Evolutionary conservation across 2,113 vertebrate genomes (phyloP), one percentile per base, ranked within the genome.

Genomic region (Alces alces): DNA sequence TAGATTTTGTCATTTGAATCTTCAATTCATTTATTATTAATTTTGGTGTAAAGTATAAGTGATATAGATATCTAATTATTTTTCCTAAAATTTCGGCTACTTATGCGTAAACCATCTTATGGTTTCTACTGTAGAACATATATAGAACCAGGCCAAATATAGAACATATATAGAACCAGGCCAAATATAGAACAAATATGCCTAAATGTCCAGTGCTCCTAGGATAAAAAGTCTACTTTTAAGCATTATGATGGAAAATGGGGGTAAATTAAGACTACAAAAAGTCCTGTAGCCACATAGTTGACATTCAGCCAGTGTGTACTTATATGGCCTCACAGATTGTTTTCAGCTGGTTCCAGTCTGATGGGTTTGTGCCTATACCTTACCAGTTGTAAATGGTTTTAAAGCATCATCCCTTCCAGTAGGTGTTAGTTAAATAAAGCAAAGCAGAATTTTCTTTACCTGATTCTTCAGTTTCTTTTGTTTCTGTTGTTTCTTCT

Each of bases 381-480:
- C 16, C 39, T 93, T 73, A 92, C 23, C 61, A 50, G 50, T 58
- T 85, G 23, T 85, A 57, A 93, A 91, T n/a, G 1, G 12, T 88
- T 96, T 97, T 36, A 95, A 95, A 97, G 82, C 73, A 80, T 50
- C 78, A 60, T 57, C 43, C 28, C 19, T 84, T 21, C 27, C 86
- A 93, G 13, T 25, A 89, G 13, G 88, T 80, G 16, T 43, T 92
- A 78, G 36, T 85, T 93, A 93, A 78, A 95, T 91, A 86, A 96
- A 96, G 73, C 39, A 91, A 86, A 90, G 21, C 4, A 87, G 33
- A 96, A 87, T 73, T 5, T 23, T 27, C 43, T 97, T 97, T 99
- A 99, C 99, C 99, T 85, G 99, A 99, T 98, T 99, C 99, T 82
- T 99, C 99, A 0, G 99, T 99, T 98, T 99, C 99, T 98, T 99